Evolutionary conservation across 2,797 vertebrate species (phyloP), one percentile per base, ranked within the genome.

Genomic region (Sebastes aleutianus): DNA sequence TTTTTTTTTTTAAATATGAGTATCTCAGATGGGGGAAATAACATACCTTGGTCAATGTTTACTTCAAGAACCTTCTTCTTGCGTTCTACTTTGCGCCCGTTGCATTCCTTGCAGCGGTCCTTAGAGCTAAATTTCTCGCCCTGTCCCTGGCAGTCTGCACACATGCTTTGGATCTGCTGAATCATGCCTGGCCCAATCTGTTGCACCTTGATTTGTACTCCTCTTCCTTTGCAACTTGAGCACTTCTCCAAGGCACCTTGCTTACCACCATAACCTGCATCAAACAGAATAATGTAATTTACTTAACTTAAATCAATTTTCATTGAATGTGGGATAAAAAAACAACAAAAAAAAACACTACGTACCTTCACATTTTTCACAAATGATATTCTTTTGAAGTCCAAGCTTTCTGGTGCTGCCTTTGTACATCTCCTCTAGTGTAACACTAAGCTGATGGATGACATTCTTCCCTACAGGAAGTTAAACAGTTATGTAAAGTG

Each of bases 131-230:
- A 98, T 72, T 94, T 96, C 93, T 99, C 97, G 0, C 99, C 98
- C 89, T 99, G 97, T 76, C 99, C 99, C 90, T 97, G 97, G 90
- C 99, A 99, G 69, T 99, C 97, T 0, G 95, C 31, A 86, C 99
- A 99, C 93, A 99, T 96, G 6, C 97, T 98, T 71, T 99, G 98
- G 74, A 97, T 98, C 95, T 99, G 98, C 90, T 99, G 98, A 65
- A 99, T 97, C 98, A 99, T 98, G 71, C 98, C 98, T 0, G 97
- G 99, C 31, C 97, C 98, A 2, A 99, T 96, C 94, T 99, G 98
- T 85, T 99, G 98, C 29, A 99, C 95, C 59, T 96, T 94, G 31
- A 99, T 86, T 91, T 98, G 97, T 74, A 99, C 93, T 1, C 99
- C 98, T 82, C 96, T 96, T 78, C 99, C 98, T 95, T 99, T 99